Evolutionary conservation across 2,797 vertebrate genomes (phyloP).

Genomic region (Cyprinella venusta): DNA sequence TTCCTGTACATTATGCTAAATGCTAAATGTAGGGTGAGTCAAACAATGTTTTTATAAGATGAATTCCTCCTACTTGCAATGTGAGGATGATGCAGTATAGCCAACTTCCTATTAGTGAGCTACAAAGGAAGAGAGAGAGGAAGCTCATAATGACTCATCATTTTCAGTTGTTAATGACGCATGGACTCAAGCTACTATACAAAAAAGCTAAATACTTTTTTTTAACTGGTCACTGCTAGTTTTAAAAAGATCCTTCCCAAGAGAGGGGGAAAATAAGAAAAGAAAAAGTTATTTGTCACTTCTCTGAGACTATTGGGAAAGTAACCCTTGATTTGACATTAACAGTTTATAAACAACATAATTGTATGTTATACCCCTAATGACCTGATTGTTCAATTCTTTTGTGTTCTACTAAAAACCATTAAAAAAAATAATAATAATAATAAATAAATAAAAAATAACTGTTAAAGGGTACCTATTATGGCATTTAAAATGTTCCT

Average conservation of each 20-base stretch:
- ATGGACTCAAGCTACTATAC: background rate
- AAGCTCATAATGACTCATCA: slow-evolving; percentile 50
- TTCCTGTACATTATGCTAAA: background rate
- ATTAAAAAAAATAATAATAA: too few relatives aligned
- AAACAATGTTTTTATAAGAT: background rate
- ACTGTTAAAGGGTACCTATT: too few relatives aligned
- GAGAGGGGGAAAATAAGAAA: too few relatives aligned
- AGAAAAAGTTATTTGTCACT: too few relatives aligned
- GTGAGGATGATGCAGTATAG: slow-evolving; percentile 10
- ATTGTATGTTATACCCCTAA: too few relatives aligned
- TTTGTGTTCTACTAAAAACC: too few relatives aligned
- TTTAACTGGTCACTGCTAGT: background rate
- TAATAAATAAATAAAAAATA: too few relatives aligned
- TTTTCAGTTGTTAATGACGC: slow-evolving; percentile 21
- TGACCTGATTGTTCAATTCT: too few relatives aligned
- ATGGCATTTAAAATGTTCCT: too few relatives aligned
- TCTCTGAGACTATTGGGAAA: too few relatives aligned
- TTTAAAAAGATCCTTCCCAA: background rate
- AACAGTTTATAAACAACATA: too few relatives aligned
- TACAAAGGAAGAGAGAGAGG: slow-evolving; percentile 55
- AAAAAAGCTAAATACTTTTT: background rate
- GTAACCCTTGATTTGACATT: too few relatives aligned
- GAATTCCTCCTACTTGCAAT: slow-evolving; percentile 10
- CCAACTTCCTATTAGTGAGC: slow-evolving; percentile 47
- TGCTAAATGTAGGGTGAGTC: background rate